These are phyloP conservation scores for Psittacula echo DNA, from an alignment of 2,797 vertebrate species.

Conservation along the genomic window DNA sequence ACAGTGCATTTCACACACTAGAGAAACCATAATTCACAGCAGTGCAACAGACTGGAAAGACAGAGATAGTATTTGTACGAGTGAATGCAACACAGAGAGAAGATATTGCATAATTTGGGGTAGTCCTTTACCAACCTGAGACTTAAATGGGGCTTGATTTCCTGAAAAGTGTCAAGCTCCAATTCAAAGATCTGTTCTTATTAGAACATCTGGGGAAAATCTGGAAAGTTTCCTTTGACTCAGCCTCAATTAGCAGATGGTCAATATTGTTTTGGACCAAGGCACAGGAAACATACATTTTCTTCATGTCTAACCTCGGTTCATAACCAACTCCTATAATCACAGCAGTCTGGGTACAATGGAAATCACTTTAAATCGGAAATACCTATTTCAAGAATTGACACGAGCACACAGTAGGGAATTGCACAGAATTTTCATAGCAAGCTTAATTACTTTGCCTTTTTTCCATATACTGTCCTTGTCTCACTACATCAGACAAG, in stretches of 20 bases:
- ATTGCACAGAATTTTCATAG: neutral
- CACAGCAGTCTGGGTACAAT: neutral
- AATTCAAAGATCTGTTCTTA: neutral
- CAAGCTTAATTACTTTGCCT: neutral
- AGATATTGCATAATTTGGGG: accelerated
- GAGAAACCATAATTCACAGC: neutral
- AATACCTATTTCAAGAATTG: neutral
- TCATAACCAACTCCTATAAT: neutral
- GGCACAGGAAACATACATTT: neutral
- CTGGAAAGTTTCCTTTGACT: neutral
- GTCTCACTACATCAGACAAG: neutral
- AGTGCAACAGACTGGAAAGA: neutral
- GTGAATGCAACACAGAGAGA: neutral
- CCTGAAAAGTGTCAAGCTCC: neutral
- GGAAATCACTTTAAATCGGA: neutral
- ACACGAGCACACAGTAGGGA: neutral
- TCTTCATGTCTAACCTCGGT: neutral
- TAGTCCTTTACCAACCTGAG: neutral
- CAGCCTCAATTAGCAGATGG: neutral
- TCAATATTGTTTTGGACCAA: neutral
- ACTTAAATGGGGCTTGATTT: neutral
- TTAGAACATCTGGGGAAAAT: neutral
- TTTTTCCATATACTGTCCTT: neutral
- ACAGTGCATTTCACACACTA: neutral
- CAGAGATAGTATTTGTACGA: neutral